Evolutionary conservation across 35 echinoderm and acorn worm genomes (phyloP).

Genomic region (Lytechinus pictus): DNA sequence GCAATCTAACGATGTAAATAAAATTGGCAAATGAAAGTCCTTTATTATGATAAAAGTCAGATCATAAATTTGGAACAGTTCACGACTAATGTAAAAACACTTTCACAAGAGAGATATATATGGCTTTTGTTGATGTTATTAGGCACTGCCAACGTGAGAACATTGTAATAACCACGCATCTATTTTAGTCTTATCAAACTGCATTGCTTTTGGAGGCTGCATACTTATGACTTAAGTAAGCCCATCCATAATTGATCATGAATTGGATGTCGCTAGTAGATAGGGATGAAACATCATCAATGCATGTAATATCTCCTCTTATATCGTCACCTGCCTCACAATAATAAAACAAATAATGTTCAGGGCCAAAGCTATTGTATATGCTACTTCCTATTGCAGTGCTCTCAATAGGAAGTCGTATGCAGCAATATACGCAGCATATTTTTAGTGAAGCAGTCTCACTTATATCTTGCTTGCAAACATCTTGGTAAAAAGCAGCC

Average conservation of each 20-base stretch:
- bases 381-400: no score
- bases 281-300: background rate
- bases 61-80: background rate
- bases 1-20: no score
- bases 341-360: no score
- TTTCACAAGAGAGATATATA: background rate
- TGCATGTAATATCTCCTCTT: background rate
- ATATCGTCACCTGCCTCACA: background rate
- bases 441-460: no score
- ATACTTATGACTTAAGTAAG: background rate
- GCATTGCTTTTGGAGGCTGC: background rate
- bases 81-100: background rate
- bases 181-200: background rate
- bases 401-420: no score
- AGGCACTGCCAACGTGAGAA: background rate
- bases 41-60: no score
- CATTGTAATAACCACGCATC: background rate
- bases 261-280: background rate
- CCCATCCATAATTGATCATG: background rate
- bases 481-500: no score
- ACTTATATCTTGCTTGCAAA: no score
- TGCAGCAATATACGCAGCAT: no score
- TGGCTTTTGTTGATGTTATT: background rate
- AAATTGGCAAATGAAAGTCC: no score
- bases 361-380: no score